Evolutionary conservation across 2,113 vertebrate species (phyloP), one percentile per base, ranked within the genome.

Genomic region (human (Homo sapiens)): DNA sequence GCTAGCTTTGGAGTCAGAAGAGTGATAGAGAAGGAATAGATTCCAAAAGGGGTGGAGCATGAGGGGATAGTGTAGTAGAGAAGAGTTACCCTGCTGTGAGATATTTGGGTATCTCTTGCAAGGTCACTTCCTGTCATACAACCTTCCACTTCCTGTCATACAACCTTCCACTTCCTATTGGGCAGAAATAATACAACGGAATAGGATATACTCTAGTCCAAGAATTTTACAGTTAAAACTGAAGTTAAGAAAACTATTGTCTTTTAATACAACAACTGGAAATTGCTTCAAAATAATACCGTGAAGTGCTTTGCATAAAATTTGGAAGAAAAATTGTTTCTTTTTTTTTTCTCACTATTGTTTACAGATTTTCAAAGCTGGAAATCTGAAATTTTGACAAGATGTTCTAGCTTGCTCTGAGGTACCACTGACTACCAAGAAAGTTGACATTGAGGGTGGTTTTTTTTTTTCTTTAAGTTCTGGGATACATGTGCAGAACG

Each of bases 231-330:
- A 95, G 78, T 70, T 95, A 83, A 94, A 64, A 85, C 50, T 38
- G 40, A 95, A 96, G 94, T 84, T 96, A 88, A 90, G 50, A 90
- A 90, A 95, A 91, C 78, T 43, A 73, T 96, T 97, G 82, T 96
- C 96, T 95, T 94, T 97, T 59, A 70, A 50, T n/a, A 97, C 73
- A 89, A 90, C 94, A 92, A 55, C 86, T 85, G 88, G 81, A 96
- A 90, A 82, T 86, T 61, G 90, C 45, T 93, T 97, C 52, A 93
- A 83, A 96, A 90, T 93, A 96, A 84, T 91, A 82, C 30, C 16
- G 22, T 40, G 55, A 90, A 92, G n/a, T 83, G 70, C 32, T 96
- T 93, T 78, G 35, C 40, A 30, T 78, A 40, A 35, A 55, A 85
- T 75, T 68, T 94, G 72, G 66, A 95, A 66, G 80, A n/a, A 92